Percentiles rank a stretch among this genome's conserved stretches.
These are phyloP conservation scores for Phoenicopterus ruber DNA, from an alignment of 2,113 vertebrate genomes.

Conservation along the genomic window DNA sequence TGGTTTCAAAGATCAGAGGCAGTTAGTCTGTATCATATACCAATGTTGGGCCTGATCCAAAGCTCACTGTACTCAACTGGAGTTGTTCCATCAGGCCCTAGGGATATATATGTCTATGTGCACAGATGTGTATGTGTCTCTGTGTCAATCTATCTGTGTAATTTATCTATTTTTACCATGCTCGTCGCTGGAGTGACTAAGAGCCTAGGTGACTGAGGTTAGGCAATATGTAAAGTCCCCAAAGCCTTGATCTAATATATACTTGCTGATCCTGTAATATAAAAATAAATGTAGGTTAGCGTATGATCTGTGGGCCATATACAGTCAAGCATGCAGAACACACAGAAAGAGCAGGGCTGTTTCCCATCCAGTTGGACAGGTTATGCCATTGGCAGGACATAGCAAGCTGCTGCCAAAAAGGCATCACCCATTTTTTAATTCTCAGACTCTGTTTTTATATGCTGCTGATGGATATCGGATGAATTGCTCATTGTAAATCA, in stretches of 20 bases:
- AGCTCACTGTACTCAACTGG: slow-evolving; percentile 15
- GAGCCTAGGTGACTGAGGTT: slow-evolving; percentile 14
- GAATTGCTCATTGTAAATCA: slow-evolving; percentile 67
- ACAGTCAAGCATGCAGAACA: slow-evolving; percentile 47
- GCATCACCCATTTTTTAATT: slow-evolving; percentile 65
- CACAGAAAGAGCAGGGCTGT: slow-evolving; percentile 36
- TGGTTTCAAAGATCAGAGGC: slow-evolving; percentile 30
- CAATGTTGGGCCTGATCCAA: not conserved
- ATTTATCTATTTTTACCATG: slow-evolving; percentile 24
- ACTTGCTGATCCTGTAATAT: slow-evolving; percentile 38
- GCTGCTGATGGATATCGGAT: slow-evolving; percentile 60
- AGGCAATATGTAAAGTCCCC: slow-evolving; percentile 56
- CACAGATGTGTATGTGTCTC: not conserved
- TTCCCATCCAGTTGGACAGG: slow-evolving; percentile 64
- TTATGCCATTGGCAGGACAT: slow-evolving; percentile 58
- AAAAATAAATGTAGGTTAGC: slow-evolving; percentile 54
- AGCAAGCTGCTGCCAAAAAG: slow-evolving; percentile 65
- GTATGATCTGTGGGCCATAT: not conserved
- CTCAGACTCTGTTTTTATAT: slow-evolving; percentile 57
- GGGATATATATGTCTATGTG: slow-evolving; percentile 10
- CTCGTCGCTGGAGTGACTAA: slow-evolving; percentile 11
- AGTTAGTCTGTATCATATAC: not conserved
- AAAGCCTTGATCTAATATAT: slow-evolving; percentile 45
- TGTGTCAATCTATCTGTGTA: slow-evolving; percentile 16
- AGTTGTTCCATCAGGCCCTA: slow-evolving; percentile 44